Evolutionary conservation across 1,140 invertebrate genomes (phyloP).

Genomic region (Diabrotica virgifera): DNA sequence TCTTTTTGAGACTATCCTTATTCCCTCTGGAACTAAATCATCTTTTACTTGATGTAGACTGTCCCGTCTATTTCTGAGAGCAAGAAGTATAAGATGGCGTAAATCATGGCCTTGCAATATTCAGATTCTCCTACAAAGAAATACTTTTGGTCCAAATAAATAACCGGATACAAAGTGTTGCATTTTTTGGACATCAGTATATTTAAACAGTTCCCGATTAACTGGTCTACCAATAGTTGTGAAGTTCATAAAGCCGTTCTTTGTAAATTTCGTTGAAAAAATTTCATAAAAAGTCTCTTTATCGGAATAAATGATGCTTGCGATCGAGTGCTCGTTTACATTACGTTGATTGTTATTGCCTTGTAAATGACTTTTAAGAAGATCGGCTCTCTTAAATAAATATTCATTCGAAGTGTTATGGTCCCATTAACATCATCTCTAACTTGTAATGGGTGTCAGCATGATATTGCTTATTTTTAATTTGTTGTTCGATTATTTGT

Average conservation of each 20-base stretch:
- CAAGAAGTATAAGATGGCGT: too few relatives aligned
- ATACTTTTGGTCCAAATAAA: too few relatives aligned
- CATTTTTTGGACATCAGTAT: too few relatives aligned
- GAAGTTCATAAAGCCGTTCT: not conserved
- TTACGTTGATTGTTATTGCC: not conserved
- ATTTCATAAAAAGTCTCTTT: not conserved
- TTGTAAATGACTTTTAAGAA: not conserved
- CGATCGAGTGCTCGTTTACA: not conserved
- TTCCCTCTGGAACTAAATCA: too few relatives aligned
- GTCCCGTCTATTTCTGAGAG: too few relatives aligned
- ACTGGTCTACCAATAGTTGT: not conserved
- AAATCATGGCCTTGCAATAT: too few relatives aligned
- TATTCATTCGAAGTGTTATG: conserved; percentile 1
- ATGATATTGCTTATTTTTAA: not conserved
- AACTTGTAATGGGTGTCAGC: not conserved
- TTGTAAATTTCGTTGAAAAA: not conserved
- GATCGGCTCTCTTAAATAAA: not conserved
- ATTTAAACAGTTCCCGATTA: too few relatives aligned
- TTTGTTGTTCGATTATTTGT: not conserved
- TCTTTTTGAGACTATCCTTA: too few relatives aligned
- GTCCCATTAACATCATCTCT: not conserved
- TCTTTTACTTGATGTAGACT: too few relatives aligned
- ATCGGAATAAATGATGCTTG: conserved; percentile 1
- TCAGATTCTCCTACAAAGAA: too few relatives aligned
- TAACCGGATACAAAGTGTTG: too few relatives aligned